Evolutionary conservation across 2,888 invertebrate genomes (phyloP).

Genomic region (Spodoptera littoralis): DNA sequence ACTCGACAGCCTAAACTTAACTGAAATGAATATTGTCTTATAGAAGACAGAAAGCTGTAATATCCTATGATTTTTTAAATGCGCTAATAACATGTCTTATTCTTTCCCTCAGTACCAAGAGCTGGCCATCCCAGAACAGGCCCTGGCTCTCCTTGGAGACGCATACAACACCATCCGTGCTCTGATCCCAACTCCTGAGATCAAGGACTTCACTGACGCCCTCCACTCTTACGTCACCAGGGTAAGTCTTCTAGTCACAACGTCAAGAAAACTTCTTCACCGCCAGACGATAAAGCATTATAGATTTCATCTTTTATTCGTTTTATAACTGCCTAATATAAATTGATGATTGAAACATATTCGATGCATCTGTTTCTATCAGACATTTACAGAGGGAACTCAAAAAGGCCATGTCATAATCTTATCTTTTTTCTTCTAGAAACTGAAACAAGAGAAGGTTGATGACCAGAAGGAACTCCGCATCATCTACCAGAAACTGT

Average conservation of each 20-base stretch:
- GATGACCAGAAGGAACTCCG: conserved; percentile 91
- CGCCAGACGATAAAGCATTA: too few species aligned
- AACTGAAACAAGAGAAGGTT: conserved; percentile 88
- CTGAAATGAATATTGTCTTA: neutral
- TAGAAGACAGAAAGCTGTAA: too few species aligned
- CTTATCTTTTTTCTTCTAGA: conserved; percentile 71
- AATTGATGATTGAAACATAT: too few species aligned
- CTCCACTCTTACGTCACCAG: conserved; percentile 90
- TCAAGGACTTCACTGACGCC: conserved; percentile 89
- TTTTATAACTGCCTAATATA: too few species aligned
- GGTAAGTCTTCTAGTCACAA: conserved; percentile 72
- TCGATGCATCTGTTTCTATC: too few species aligned
- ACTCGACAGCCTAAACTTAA: too few species aligned
- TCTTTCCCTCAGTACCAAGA: conserved; percentile 70
- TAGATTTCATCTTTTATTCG: too few species aligned
- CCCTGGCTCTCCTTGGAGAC: conserved; percentile 87
- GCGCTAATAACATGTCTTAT: too few species aligned
- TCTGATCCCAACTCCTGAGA: conserved; percentile 90
- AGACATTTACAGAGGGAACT: too few species aligned
- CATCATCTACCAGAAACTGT: conserved; percentile 88
- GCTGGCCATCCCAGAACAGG: conserved; percentile 88
- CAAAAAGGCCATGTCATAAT: too few species aligned
- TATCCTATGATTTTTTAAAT: too few species aligned
- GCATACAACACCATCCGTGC: conserved; percentile 87
- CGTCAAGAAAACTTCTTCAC: too few species aligned